These are phyloP conservation scores for Sminthopsis crassicaudata DNA, from an alignment of 2,113 vertebrate genomes.

Conservation along the genomic window DNA sequence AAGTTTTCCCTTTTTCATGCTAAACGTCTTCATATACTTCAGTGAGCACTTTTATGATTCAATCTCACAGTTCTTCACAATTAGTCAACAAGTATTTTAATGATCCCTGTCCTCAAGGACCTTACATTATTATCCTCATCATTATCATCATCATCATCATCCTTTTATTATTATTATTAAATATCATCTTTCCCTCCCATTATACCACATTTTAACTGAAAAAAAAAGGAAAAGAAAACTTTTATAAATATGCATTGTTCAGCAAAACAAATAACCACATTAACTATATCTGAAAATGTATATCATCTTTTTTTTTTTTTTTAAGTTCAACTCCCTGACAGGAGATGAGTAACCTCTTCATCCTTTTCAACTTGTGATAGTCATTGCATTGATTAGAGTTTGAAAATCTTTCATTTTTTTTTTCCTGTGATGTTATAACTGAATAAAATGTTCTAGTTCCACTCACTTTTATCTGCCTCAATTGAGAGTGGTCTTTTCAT, in stretches of 20 bases:
- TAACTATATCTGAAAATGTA: not conserved
- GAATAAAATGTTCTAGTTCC: not conserved
- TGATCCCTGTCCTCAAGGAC: too few relatives aligned
- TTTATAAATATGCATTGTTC: not conserved
- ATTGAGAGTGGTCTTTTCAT: not conserved
- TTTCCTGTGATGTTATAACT: not conserved
- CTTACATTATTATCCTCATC: too few relatives aligned
- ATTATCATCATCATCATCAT: too few relatives aligned
- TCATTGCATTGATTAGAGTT: not conserved
- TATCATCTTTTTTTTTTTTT: not conserved
- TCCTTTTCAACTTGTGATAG: not conserved
- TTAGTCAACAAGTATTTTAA: not conserved
- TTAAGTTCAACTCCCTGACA: not conserved
- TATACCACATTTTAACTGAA: not conserved
- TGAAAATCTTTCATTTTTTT: not conserved
- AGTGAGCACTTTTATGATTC: not conserved
- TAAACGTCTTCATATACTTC: not conserved
- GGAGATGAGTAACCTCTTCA: not conserved
- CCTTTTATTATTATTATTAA: not conserved
- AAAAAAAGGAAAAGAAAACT: not conserved
- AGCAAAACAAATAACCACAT: not conserved
- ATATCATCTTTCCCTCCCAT: not conserved
- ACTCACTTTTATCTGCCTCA: not conserved
- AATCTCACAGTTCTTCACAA: not conserved
- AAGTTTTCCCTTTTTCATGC: not conserved